Evolutionary conservation across 2,113 vertebrate genomes (phyloP).

Genomic region (Eidolon helvum): DNA sequence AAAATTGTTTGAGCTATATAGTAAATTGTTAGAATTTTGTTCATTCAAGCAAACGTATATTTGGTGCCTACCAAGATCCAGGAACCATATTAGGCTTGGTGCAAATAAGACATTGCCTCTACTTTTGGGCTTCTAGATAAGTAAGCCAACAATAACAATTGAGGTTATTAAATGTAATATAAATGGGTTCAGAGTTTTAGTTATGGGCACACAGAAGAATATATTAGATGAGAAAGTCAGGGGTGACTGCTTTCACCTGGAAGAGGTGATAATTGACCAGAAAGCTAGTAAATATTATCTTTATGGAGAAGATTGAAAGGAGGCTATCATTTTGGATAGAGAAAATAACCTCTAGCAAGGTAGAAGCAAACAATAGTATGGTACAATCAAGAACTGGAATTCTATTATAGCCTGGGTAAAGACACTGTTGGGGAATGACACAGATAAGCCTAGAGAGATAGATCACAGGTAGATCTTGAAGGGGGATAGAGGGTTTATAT

Average conservation of each 20-base stretch:
- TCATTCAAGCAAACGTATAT: not conserved
- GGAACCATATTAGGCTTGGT: not conserved
- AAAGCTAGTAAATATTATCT: not conserved
- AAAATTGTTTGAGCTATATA: not conserved
- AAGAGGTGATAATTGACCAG: not conserved
- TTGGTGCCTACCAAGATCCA: not conserved
- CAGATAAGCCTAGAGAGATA: not conserved
- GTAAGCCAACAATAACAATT: not conserved
- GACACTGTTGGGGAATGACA: not conserved
- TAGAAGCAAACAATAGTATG: not conserved
- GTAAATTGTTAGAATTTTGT: constrained; percentile 1
- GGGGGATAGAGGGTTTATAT: not conserved
- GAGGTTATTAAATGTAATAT: not conserved
- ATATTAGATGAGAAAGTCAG: not conserved
- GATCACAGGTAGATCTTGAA: not conserved
- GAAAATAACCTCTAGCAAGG: not conserved
- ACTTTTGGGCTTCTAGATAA: constrained; percentile 14
- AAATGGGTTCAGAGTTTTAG: not conserved
- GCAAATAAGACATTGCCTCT: not conserved
- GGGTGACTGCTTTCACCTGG: not conserved
- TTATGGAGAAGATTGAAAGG: not conserved
- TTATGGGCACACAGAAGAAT: not conserved
- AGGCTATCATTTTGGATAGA: not conserved
- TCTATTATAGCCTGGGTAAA: not conserved
- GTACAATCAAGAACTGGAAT: not conserved